Base-by-base conservation (phyloP, 2,113 vertebrate species). In the Anguilla rostrata region DNA sequence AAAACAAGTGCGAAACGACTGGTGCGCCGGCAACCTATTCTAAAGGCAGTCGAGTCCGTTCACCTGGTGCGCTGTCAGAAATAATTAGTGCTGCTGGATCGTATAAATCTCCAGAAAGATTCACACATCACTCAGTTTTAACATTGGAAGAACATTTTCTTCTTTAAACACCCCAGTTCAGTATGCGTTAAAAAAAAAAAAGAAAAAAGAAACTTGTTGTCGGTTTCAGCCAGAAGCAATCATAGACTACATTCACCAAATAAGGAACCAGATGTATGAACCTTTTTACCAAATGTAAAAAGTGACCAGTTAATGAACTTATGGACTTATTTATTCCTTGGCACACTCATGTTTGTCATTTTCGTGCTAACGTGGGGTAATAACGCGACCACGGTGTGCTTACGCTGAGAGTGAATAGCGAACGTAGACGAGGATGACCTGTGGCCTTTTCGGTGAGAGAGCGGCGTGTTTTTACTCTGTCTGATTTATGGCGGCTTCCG, bases 401-500 rank as follows among this genome's bases (percentile, higher is more conserved):
- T 1, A 8, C 43, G 43, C 43, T 46, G 43, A 46, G 43, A 46
- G 8, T 53, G 49, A 53, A 1, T 53, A 53, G 49, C 49, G 12
- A 14, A 53, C 49, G 12, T 9, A 53, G 49, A 34, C 29, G n/a
- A 34, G 71, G 26, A 75, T 75, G 71, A 75, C 71, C 71, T 75
- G 26, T 75, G 71, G 1, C 71, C 43, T 46, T 26, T 9, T 75
- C 2, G 71, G 22, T 0, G 71, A 75, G 71, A 75, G 34, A 9
- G 49, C 53, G 0, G 53, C 2, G 6, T 84, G 84, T 91, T 87
- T 91, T 92, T 89, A 89, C 85, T 43, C 29, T 81, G 11, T 86
- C 88, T 91, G 88, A 90, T 90, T 91, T 92, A 92, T 92, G 43
- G 79, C 63, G 78, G 60, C 29, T 85, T n/a, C 88, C 57, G 85